Evolutionary conservation across 2,113 vertebrate genomes (phyloP), one percentile per base, ranked within the genome.

Genomic region (Mesembrinibis cayennensis): DNA sequence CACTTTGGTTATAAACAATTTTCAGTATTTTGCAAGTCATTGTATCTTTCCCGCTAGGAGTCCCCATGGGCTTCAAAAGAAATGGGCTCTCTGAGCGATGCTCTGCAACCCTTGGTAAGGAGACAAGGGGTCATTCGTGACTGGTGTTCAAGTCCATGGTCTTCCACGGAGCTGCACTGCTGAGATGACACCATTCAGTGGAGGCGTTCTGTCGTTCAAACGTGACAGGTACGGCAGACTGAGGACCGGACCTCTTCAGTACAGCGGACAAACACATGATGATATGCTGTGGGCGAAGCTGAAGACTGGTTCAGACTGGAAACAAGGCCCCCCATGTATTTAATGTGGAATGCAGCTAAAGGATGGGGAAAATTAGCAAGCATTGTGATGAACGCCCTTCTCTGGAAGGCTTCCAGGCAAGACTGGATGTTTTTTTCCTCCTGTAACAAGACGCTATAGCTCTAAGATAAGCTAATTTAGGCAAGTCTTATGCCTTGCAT

Each of bases 1-100:
- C 34, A 6, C 74, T 88, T 72, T 2, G 11, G 71, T 92, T 55
- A 49, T 53, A 95, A 82, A 65, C 74, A 58, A 72, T 88, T 98
- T 90, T 63, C 52, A 58, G 69, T 81, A 86, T 84, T 94, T 89
- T 86, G 45, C 70, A 72, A 90, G 82, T 95, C 83, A 79, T 73
- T 0, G 0, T 4, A 38, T 66, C 47, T 89, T 66, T 50, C n/a
- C 58, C 13, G 3, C 45, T 80, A 56, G 7, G 13, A 86, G 52
- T 59, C 19, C 49, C 49, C 32, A 7, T 17, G 61, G 38, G 15
- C 53, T 91, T 76, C 76, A 61, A 47, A 77, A 76, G 56, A 80
- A 85, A 63, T 44, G 56, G 17, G 16, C 14, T 29, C 45, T 90
- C 45, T 84, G 38, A 47, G 34, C 2, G 6, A 20, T 63, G 50